Evolutionary conservation across 1,140 invertebrate genomes (phyloP).

Genomic region (Drosophila funebris): DNA sequence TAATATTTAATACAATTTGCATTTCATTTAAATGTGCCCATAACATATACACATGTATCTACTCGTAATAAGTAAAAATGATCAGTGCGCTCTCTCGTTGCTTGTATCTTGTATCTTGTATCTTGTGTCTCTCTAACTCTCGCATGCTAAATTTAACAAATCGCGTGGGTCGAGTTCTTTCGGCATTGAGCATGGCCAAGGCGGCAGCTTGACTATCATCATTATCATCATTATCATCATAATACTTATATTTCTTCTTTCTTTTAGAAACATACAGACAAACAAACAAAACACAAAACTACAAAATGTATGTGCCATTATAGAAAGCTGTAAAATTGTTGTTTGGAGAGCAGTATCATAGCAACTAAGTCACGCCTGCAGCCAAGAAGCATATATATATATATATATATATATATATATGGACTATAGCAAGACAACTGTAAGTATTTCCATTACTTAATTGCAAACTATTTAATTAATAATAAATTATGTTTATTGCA

Average conservation of each 20-base stretch:
- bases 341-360: constrained; percentile 65
- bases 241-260: constrained; percentile 46
- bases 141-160: constrained; percentile 68
- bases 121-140: constrained; percentile 15
- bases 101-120: background rate
- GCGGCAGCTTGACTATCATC: constrained; percentile 36
- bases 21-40: constrained; percentile 47
- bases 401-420: constrained; percentile 50
- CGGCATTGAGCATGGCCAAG: constrained; percentile 73
- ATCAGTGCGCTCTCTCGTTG: constrained; percentile 46
- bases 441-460: background rate
- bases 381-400: constrained; percentile 18
- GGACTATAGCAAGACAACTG: constrained; percentile 24
- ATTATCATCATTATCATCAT: constrained; percentile 64
- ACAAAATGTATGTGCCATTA: constrained; percentile 78
- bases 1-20: constrained; percentile 38
- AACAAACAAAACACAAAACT: constrained; percentile 39
- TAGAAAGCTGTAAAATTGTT: constrained; percentile 44
- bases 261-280: constrained; percentile 32
- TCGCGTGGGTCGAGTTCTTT: constrained; percentile 52
- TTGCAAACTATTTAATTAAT: background rate
- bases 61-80: constrained; percentile 34
- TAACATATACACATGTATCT: constrained; percentile 25
- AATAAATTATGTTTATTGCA: background rate
- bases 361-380: constrained; percentile 55